Percentiles rank a stretch among this genome's conserved stretches.
phyloP scores from a whole-genome alignment of 92 coral and sea anemone genomes.

The Montipora capitata region DNA sequence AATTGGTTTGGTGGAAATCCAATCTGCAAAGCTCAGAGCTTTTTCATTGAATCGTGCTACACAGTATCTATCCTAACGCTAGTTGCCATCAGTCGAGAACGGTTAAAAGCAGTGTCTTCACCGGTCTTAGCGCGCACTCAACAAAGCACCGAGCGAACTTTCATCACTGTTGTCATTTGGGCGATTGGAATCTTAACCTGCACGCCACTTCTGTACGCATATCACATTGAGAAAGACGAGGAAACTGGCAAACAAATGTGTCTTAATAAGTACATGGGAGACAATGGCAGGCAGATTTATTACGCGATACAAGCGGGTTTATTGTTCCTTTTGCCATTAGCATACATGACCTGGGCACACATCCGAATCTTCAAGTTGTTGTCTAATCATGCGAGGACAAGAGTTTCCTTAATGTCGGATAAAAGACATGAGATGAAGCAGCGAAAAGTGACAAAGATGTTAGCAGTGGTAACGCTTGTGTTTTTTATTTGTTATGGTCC shows the following conservation, averaged over 20 bases:
- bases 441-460: constrained; percentile 84
- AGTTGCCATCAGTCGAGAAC: constrained; percentile 84
- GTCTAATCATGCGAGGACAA: constrained; percentile 44
- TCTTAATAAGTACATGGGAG: constrained; percentile 85
- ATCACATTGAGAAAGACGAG: constrained; percentile 63
- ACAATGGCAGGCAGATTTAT: constrained; percentile 84
- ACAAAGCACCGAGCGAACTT: constrained; percentile 52
- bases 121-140: constrained; percentile 83
- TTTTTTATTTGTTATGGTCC: constrained; percentile 86
- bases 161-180: constrained; percentile 77
- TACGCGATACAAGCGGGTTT: constrained; percentile 86
- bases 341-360: constrained; percentile 84
- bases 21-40: constrained; percentile 83
- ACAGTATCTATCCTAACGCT: constrained; percentile 86
- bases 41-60: constrained; percentile 84
- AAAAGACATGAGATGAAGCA: constrained; percentile 44
- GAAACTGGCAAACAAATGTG: constrained; percentile 64
- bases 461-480: constrained; percentile 79
- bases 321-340: constrained; percentile 78
- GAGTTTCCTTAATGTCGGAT: constrained; percentile 41
- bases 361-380: constrained; percentile 73
- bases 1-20: constrained; percentile 84
- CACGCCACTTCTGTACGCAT: constrained; percentile 87
- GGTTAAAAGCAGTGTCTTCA: constrained; percentile 81
- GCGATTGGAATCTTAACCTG: constrained; percentile 66